Evolutionary conservation across 2,888 invertebrate genomes (phyloP).

Genomic region (Nipponacmea schrenckii): DNA sequence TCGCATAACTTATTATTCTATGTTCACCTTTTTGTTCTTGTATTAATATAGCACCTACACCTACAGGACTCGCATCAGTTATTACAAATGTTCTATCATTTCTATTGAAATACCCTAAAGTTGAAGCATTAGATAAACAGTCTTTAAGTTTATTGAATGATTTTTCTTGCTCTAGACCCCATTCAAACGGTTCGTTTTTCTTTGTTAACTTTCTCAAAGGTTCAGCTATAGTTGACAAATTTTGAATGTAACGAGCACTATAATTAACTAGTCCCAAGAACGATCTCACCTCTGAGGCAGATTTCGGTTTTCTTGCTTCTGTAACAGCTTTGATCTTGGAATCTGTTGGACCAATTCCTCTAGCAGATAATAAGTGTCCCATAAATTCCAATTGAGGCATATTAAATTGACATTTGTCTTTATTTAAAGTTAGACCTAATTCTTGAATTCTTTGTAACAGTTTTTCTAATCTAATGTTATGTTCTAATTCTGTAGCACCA

Average conservation of each 20-base stretch:
- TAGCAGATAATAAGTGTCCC: constrained; percentile 25
- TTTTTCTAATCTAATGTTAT: constrained; percentile 25
- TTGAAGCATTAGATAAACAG: no score
- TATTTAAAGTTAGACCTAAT: constrained; percentile 34
- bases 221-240: background rate
- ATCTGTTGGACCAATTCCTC: constrained; percentile 19
- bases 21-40: background rate
- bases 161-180: no score
- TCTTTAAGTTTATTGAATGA: no score
- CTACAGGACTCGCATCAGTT: no score
- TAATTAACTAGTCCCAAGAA: constrained; percentile 12
- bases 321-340: constrained; percentile 20
- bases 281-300: constrained; percentile 11
- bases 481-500: constrained; percentile 30
- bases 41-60: background rate
- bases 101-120: no score
- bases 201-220: constrained; percentile 1
- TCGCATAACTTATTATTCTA: constrained; percentile 10
- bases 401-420: constrained; percentile 37
- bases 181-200: background rate
- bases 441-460: constrained; percentile 29
- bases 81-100: no score
- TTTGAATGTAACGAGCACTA: constrained; percentile 11
- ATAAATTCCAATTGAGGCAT: constrained; percentile 26
- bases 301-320: constrained; percentile 22